phyloP scores from a whole-genome alignment of 1,140 invertebrate genomes.

The Drosophila lowei region DNA sequence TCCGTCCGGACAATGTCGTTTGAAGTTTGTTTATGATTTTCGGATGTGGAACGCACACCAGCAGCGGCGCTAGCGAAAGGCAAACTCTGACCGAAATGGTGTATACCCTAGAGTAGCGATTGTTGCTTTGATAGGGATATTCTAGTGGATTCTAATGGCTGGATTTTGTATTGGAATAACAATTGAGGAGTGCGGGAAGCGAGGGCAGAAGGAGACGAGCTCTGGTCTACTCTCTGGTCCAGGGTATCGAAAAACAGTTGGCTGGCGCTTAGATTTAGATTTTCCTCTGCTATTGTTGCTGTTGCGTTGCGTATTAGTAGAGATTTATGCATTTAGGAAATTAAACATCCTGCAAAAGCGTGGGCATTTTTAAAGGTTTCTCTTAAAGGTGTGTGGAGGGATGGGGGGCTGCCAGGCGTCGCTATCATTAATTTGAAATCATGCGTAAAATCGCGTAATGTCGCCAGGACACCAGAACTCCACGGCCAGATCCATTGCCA shows the following conservation, averaged over 20 bases:
- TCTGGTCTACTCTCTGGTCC: too few relatives aligned
- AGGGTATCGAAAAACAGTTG: too few relatives aligned
- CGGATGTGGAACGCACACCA: slow-evolving; percentile 65
- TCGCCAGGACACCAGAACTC: slow-evolving; percentile 30
- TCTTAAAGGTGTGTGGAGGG: slow-evolving; percentile 24
- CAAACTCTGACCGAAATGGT: not conserved
- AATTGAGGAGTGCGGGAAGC: too few relatives aligned
- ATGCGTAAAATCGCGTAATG: slow-evolving; percentile 81
- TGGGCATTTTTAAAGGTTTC: slow-evolving; percentile 47
- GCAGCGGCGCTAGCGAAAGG: not conserved
- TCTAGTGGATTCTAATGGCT: too few relatives aligned
- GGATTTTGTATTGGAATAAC: too few relatives aligned
- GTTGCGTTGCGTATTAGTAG: slow-evolving; percentile 61
- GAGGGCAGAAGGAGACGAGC: too few relatives aligned
- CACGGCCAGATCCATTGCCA: slow-evolving; percentile 45
- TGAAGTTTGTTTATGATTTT: slow-evolving; percentile 83
- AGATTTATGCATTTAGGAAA: slow-evolving; percentile 83
- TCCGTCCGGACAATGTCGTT: slow-evolving; percentile 35
- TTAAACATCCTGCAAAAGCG: slow-evolving; percentile 75
- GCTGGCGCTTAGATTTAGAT: slow-evolving; percentile 64
- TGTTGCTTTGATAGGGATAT: too few relatives aligned
- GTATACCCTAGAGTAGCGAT: too few relatives aligned
- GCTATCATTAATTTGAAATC: slow-evolving; percentile 80
- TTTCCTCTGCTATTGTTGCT: slow-evolving; percentile 39
- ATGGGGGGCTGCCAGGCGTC: slow-evolving; percentile 12